Evolutionary conservation across 2,113 vertebrate genomes (phyloP), one percentile per base, ranked within the genome.

Genomic region (Parus major): DNA sequence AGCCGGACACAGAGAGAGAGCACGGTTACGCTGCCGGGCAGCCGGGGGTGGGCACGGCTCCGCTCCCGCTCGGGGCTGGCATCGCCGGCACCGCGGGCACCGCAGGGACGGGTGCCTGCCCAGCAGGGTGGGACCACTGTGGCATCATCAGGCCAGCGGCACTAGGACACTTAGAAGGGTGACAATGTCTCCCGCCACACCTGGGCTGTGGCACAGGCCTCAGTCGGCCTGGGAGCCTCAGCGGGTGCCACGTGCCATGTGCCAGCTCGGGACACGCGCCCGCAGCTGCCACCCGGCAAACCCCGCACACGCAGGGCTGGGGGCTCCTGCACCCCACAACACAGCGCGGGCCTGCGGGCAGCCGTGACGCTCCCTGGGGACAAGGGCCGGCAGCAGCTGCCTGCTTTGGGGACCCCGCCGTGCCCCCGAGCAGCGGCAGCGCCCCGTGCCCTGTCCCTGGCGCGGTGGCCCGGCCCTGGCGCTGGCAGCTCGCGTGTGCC

Each of bases 51-150:
- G 64, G 82, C 72, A 77, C 1, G 0, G 79, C 66, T n/a, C 49
- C 0, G 1, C 20, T 46, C 33, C 72, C 3, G 3, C 52, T 47
- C 0, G 5, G 33, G 1, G 0, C n/a, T 5, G n/a, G 13, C 6
- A 41, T 12, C 3, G 1, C 28, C 1, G 36, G 36, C 36, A 36
- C 36, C 36, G 0, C 0, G 6, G 36, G 22, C 47, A 17, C 46
- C 0, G 2, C 56, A 9, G 29, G 35, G 44, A 14, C 10, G 41
- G 41, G 41, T 13, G 1, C 36, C 70, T 8, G 52, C 46, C 52
- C 4, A 7, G 47, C 7, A 8, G 3, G 8, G 24, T 2, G 31
- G n/a, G 18, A 53, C 21, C 28, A 1, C 4, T 0, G 33, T 2
- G 50, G 42, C 66, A 27, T 4, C 2, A 2, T 9, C 0, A 0